phyloP scores from a whole-genome alignment of 64 coral and sea anemone genomes.

The Porites lutea region DNA sequence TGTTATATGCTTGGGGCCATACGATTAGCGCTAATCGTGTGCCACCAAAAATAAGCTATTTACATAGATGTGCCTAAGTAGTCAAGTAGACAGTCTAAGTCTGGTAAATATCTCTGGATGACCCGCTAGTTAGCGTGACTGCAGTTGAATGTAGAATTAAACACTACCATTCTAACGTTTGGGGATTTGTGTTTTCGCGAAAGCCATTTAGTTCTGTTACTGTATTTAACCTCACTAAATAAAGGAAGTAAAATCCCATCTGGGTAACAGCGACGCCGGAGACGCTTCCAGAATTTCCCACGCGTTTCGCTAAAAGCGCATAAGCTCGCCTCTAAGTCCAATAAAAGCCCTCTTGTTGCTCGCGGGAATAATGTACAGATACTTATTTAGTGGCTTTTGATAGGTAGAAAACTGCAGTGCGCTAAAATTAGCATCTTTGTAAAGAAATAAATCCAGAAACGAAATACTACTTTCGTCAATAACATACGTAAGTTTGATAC shows the following conservation, averaged over 20 bases:
- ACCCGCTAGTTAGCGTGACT: conserved; percentile 36
- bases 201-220: conserved; percentile 41
- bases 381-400: conserved; percentile 66
- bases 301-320: background rate
- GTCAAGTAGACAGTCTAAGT: conserved; percentile 14
- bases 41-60: background rate
- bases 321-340: background rate
- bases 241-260: conserved; percentile 44
- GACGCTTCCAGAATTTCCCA: conserved; percentile 49
- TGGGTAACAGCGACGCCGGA: conserved; percentile 27
- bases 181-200: background rate
- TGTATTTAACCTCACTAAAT: conserved; percentile 42
- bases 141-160: conserved; percentile 58
- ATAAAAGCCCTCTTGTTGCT: conserved; percentile 27
- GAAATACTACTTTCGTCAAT: conserved; percentile 49
- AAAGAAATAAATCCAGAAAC: conserved; percentile 62
- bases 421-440: conserved; percentile 34
- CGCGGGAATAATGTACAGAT: conserved; percentile 18
- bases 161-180: conserved; percentile 10
- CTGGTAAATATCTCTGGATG: conserved; percentile 13
- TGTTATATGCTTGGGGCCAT: too few species aligned
- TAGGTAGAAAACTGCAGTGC: conserved; percentile 47
- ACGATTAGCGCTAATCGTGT: too few species aligned
- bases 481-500: conserved; percentile 57
- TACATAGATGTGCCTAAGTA: conserved; percentile 45